Evolutionary conservation across 92 coral and sea anemone genomes (phyloP).

Genomic region (Zoanthus solanderi): DNA sequence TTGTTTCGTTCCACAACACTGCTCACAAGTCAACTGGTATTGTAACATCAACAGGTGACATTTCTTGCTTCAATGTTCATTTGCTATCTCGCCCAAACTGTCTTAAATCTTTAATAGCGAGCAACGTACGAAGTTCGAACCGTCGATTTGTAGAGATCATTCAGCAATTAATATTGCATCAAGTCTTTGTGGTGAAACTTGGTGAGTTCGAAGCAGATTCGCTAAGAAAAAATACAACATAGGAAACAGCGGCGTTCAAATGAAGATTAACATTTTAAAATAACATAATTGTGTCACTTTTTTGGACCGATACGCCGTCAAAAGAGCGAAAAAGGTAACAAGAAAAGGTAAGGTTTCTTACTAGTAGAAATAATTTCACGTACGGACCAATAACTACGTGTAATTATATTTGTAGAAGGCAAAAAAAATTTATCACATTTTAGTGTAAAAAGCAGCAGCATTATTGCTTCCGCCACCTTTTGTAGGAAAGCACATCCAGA

Average conservation of each 20-base stretch:
- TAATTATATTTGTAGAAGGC: conserved; percentile 3
- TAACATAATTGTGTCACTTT: neutral
- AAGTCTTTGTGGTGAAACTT: conserved; percentile 41
- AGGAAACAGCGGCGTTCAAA: conserved; percentile 47
- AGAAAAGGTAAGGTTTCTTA: conserved; percentile 24
- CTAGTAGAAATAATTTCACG: neutral
- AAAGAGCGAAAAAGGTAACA: neutral
- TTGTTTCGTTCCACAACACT: conserved; percentile 39
- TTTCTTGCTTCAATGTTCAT: conserved; percentile 49
- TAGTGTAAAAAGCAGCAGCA: neutral
- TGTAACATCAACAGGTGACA: conserved; percentile 8
- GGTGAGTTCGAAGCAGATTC: conserved; percentile 22
- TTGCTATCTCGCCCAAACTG: conserved; percentile 20
- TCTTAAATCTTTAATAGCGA: conserved; percentile 36
- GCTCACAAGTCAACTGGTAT: conserved; percentile 47
- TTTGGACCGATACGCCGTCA: neutral
- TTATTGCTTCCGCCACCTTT: neutral
- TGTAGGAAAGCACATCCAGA: neutral
- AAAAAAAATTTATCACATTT: neutral
- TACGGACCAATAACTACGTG: conserved; percentile 4
- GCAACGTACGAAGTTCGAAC: conserved; percentile 24
- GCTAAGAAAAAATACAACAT: neutral
- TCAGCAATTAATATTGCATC: conserved; percentile 41
- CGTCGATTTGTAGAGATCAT: conserved; percentile 28
- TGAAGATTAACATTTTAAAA: conserved; percentile 14